phyloP scores from a whole-genome alignment of 2,113 vertebrate genomes.

The Desmodus rotundus region DNA sequence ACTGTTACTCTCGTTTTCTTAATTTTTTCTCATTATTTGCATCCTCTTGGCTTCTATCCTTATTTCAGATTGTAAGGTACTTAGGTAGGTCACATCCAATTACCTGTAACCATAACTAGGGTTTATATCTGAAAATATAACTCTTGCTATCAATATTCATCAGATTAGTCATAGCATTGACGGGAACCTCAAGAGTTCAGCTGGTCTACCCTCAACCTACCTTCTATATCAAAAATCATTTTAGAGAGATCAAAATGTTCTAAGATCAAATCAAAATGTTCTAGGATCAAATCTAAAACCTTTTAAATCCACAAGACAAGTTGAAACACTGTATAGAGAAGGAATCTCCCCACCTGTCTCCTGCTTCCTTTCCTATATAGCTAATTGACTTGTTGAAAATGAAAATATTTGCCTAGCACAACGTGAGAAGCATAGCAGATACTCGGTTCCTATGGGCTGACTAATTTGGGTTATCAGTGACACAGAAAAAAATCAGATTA shows the following conservation, averaged over 20 bases:
- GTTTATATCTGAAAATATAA: background rate
- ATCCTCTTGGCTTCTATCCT: background rate
- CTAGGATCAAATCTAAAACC: conserved; percentile 14
- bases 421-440: background rate
- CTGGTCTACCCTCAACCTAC: background rate
- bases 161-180: background rate
- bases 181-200: background rate
- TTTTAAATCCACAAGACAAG: background rate
- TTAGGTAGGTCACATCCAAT: background rate
- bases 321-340: background rate
- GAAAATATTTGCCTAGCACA: background rate
- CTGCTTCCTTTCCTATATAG: background rate
- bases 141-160: background rate
- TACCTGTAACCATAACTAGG: background rate
- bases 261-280: no score
- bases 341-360: background rate
- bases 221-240: conserved; percentile 3
- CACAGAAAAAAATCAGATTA: background rate
- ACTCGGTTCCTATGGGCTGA: background rate
- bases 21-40: background rate
- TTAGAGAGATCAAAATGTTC: background rate
- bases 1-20: background rate
- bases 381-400: background rate
- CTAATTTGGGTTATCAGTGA: background rate
- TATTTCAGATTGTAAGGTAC: background rate